A percentile compares a stretch with the other conserved stretches of the same genome.
Conservation (phyloP, 2,888 invertebrate genomes). For the Cyaniris semiargus region DNA sequence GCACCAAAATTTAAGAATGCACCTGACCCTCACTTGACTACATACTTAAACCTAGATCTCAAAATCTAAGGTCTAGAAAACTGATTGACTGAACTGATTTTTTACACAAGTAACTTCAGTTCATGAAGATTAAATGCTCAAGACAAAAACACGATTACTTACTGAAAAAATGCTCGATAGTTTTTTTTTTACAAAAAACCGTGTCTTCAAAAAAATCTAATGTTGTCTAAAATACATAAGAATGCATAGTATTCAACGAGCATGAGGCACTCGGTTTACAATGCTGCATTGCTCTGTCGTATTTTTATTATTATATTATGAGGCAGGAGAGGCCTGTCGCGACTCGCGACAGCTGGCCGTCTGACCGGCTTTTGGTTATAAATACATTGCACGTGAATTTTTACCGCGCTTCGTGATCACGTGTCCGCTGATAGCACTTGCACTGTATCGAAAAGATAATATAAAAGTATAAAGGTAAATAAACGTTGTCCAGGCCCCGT, state of each 20-base stretch:
- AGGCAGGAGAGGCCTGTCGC: neutral
- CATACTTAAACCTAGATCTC: no score
- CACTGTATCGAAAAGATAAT: slow-evolving; percentile 16
- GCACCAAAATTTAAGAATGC: neutral
- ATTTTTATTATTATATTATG: neutral
- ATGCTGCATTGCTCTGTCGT: slow-evolving; percentile 2
- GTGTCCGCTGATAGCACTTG: slow-evolving; percentile 25
- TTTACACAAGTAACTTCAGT: no score
- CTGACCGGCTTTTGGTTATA: slow-evolving; percentile 33
- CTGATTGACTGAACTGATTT: no score
- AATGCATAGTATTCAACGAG: neutral
- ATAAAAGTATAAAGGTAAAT: slow-evolving; percentile 8
- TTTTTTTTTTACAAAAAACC: no score
- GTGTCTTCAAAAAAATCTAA: no score
- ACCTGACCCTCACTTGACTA: no score
- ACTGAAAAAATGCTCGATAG: no score
- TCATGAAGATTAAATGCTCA: no score
- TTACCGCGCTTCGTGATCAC: slow-evolving; percentile 18
- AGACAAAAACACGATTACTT: no score
- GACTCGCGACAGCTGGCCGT: slow-evolving; percentile 39
- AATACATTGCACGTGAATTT: slow-evolving; percentile 34
- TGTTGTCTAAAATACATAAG: neutral
- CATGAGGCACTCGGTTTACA: neutral
- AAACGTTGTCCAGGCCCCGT: neutral
- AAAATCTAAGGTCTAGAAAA: no score